phyloP scores from a whole-genome alignment of 2,113 vertebrate species.

The Zootoca vivipara region DNA sequence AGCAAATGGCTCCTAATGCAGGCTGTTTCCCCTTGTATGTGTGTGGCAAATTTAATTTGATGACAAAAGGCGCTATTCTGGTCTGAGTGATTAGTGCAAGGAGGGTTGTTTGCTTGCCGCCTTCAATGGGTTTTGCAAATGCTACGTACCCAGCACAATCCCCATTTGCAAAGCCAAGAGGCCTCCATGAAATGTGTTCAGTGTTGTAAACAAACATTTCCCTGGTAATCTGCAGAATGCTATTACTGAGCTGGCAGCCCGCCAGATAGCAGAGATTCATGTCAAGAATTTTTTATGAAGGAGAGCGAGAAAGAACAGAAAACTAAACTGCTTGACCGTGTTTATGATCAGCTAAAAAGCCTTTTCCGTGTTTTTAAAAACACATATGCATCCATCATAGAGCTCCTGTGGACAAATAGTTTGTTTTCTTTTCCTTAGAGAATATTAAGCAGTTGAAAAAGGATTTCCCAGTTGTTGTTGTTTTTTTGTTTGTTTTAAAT shows the following conservation, averaged over 20 bases:
- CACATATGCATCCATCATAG: background rate
- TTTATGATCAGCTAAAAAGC: background rate
- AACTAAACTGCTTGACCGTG: background rate
- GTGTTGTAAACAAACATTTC: constrained; percentile 10
- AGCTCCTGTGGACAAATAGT: background rate
- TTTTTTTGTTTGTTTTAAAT: background rate
- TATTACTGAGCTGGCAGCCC: background rate
- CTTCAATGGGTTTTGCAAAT: constrained; percentile 31
- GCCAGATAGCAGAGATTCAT: background rate
- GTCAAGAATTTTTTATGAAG: background rate
- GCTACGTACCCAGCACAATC: constrained; percentile 12
- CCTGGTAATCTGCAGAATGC: constrained; percentile 6
- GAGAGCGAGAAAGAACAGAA: background rate
- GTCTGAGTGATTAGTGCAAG: constrained; percentile 37
- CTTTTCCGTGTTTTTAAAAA: background rate
- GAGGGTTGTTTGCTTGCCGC: constrained; percentile 39
- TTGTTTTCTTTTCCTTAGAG: background rate
- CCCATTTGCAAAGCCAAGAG: background rate
- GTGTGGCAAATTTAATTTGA: constrained; percentile 46
- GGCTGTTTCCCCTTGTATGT: constrained; percentile 20
- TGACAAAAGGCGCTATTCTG: constrained; percentile 42
- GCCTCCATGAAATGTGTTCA: background rate
- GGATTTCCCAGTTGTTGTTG: background rate
- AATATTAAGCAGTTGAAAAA: background rate
- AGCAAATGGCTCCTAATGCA: background rate